Percentiles rank a stretch among this genome's conserved stretches.
Conservation (phyloP, 92 coral and sea anemone species). For the Hydrozoanthus gracilis region DNA sequence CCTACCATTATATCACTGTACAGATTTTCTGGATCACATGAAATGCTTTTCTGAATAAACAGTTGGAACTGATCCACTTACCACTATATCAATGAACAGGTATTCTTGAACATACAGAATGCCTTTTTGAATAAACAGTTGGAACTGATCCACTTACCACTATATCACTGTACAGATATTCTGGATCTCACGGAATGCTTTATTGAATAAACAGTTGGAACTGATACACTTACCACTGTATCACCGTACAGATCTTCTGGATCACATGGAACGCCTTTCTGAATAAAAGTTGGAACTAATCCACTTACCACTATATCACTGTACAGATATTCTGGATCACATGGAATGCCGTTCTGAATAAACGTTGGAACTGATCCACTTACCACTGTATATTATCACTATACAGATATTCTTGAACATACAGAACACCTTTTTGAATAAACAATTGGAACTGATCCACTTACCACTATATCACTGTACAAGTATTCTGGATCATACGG, state of each 20-base stretch:
- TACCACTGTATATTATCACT: constrained; percentile 90
- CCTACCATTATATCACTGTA: constrained; percentile 90
- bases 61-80: constrained; percentile 62
- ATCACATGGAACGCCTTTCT: constrained; percentile 90
- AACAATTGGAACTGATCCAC: constrained; percentile 63
- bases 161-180: constrained; percentile 89
- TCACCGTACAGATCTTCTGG: constrained; percentile 94
- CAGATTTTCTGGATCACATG: constrained; percentile 95
- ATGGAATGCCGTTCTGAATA: constrained; percentile 84
- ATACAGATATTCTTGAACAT: constrained; percentile 92
- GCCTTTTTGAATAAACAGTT: constrained; percentile 82
- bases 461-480: constrained; percentile 90
- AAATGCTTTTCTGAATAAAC: constrained; percentile 84
- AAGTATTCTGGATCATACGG: constrained; percentile 97
- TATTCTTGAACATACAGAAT: constrained; percentile 94
- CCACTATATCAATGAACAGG: constrained; percentile 89
- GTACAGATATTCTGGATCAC: constrained; percentile 95
- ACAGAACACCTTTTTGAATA: constrained; percentile 80
- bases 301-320: constrained; percentile 87
- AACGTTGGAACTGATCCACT: constrained; percentile 64
- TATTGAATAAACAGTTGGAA: constrained; percentile 81
- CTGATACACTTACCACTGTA: constrained; percentile 72
- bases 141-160: constrained; percentile 66
- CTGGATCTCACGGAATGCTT: constrained; percentile 94
- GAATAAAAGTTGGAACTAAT: constrained; percentile 70